Base-by-base conservation (phyloP, 2,888 invertebrate species). In the Pandemis heparana region DNA sequence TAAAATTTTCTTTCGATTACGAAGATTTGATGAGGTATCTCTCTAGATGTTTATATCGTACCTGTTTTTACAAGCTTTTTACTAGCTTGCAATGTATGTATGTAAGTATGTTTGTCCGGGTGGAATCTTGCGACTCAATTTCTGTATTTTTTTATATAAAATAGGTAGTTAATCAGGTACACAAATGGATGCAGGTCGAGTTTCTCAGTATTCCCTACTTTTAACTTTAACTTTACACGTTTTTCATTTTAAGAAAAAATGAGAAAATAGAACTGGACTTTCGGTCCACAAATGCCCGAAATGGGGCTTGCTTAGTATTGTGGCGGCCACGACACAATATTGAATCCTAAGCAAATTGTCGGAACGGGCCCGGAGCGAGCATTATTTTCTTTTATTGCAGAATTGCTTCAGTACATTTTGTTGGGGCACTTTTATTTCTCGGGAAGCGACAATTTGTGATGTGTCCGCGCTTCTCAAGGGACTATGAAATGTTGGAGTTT, bases 341-440 rank as follows among this genome's bases (percentile, higher is more conserved):
- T 79, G 82, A 81, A 85, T 84, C 87, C 89, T 86, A 87, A 90
- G 80, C 84, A 89, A 90, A 89, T 87, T 81, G 85, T 83, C 80
- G 82, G 79, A 87, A 83, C 81, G 83, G 84, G 78, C 83, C 85
- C 83, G 80, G 71, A 76, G 83, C 80, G 83, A 71, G 81, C 85
- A 83, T 86, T 90, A 86, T 87, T 88, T 88, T 85, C 87, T 84
- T 89, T 88, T 87, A 87, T 87, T 82, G 83, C 78, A 78, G 81
- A 85, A 87, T 86, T 86, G 83, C 83, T 74, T 69, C 43, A 41
- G 82, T 78, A 81, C 79, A 78, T 82, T 83, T 79, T 80, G 80
- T 80, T 75, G 79, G 80, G 81, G 79, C 81, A 84, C 79, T 85
- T 86, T 83, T 82, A 82, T 82, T 77, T 79, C 79, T 74, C 75